phyloP scores from a whole-genome alignment of 2,113 vertebrate genomes.

The Larimichthys crocea region DNA sequence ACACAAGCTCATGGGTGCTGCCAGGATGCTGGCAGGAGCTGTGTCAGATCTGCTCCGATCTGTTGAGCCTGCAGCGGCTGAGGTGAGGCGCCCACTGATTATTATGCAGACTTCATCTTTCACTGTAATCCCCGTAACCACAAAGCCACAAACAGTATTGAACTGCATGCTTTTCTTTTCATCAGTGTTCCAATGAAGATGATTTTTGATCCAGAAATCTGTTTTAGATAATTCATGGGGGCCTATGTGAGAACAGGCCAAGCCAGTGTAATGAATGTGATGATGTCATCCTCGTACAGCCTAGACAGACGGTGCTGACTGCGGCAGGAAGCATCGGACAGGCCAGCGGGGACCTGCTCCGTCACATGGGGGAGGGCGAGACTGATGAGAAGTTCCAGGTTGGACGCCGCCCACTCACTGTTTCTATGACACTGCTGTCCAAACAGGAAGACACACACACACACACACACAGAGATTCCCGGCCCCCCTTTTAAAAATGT shows the following conservation, averaged over 20 bases:
- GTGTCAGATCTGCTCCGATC: constrained; percentile 96
- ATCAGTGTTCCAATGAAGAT: constrained; percentile 31
- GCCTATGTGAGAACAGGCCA: constrained; percentile 45
- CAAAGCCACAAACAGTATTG: constrained; percentile 7
- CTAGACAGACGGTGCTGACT: constrained; percentile 96
- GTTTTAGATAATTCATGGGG: constrained; percentile 42
- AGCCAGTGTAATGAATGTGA: constrained; percentile 60
- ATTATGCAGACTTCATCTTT: constrained; percentile 22
- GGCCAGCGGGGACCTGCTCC: constrained; percentile 95
- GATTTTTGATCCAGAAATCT: constrained; percentile 51
- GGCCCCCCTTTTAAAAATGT: constrained; percentile 30
- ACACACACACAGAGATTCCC: constrained; percentile 10
- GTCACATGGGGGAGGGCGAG: constrained; percentile 98
- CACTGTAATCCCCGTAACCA: constrained; percentile 27
- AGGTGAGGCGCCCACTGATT: constrained; percentile 84
- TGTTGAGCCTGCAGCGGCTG: constrained; percentile 94
- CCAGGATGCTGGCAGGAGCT: constrained; percentile 92
- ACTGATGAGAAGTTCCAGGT: constrained; percentile 98
- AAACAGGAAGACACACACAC: constrained; percentile 74
- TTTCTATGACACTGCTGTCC: constrained; percentile 66
- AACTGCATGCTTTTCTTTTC: constrained; percentile 26
- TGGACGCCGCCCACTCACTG: constrained; percentile 63
- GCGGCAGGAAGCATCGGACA: constrained; percentile 98
- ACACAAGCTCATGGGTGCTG: constrained; percentile 95
- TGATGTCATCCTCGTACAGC: constrained; percentile 84